Conservation (phyloP, 1,140 invertebrate genomes). For the Nixonia krombeini region DNA sequence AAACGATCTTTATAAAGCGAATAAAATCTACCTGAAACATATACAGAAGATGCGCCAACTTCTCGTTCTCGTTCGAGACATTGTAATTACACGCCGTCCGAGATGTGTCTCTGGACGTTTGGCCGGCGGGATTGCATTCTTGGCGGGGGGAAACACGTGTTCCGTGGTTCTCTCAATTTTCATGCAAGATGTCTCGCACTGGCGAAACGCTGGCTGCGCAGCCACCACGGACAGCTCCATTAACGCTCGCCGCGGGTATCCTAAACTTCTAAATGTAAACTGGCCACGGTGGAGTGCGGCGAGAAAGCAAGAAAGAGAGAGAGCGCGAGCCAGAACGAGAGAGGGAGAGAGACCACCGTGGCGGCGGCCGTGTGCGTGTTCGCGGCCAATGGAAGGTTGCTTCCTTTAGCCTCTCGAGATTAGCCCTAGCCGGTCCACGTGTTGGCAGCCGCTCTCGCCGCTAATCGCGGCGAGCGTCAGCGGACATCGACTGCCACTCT, state of each 20-base stretch:
- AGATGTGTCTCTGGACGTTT: too few relatives aligned
- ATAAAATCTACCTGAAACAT: too few relatives aligned
- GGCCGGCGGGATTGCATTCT: not conserved
- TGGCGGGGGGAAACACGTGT: slow-evolving; percentile 18
- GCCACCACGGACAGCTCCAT: slow-evolving; percentile 44
- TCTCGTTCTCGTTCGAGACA: too few relatives aligned
- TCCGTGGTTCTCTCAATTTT: slow-evolving; percentile 33
- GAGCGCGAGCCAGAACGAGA: too few relatives aligned
- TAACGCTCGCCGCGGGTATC: slow-evolving; percentile 45
- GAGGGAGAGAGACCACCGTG: too few relatives aligned
- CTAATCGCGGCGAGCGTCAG: not conserved
- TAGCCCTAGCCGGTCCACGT: not conserved
- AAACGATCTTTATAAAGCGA: too few relatives aligned
- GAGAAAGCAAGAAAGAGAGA: not conserved
- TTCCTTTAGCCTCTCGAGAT: slow-evolving; percentile 2
- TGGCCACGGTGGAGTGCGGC: not conserved
- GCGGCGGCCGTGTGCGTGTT: slow-evolving; percentile 7
- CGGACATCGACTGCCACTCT: not conserved
- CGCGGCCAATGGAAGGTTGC: not conserved
- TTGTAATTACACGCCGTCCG: too few relatives aligned
- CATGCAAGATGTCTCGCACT: slow-evolving; percentile 25
- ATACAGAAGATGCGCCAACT: too few relatives aligned
- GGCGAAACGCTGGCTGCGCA: slow-evolving; percentile 6
- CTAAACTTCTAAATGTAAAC: slow-evolving; percentile 41
- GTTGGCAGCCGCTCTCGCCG: not conserved